These are phyloP conservation scores for Mastacembelus armatus DNA, from an alignment of 2,797 vertebrate genomes.

Conservation along the genomic window DNA sequence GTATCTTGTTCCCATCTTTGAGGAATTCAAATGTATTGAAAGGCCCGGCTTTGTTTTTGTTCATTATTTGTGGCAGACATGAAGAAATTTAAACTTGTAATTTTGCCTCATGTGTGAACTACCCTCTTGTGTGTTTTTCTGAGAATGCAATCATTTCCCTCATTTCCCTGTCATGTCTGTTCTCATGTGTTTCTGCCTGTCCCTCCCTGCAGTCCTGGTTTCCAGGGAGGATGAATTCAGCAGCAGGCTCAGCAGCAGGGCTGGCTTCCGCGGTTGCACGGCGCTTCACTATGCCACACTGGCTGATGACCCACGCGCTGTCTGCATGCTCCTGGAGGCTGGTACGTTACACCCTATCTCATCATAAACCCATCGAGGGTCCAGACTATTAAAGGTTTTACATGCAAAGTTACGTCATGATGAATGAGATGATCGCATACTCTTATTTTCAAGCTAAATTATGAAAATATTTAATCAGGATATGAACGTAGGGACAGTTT, in stretches of 20 bases:
- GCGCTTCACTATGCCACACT: conserved; percentile 94
- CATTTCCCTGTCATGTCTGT: neutral
- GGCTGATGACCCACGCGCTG: conserved; percentile 86
- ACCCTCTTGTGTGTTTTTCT: no score
- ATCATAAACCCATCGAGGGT: neutral
- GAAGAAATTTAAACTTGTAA: neutral
- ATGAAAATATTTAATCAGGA: neutral
- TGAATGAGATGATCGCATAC: neutral
- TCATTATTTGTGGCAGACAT: neutral
- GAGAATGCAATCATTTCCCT: neutral
- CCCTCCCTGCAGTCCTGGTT: conserved; percentile 87
- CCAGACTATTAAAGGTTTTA: neutral
- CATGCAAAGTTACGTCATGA: neutral
- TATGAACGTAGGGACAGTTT: neutral
- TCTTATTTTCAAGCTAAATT: neutral
- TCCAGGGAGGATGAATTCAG: conserved; percentile 96
- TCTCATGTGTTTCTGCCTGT: neutral
- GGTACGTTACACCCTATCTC: conserved; percentile 58
- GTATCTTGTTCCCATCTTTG: neutral
- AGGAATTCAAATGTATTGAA: neutral
- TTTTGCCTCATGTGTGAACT: no score
- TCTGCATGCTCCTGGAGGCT: conserved; percentile 87
- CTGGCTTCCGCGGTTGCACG: conserved; percentile 92
- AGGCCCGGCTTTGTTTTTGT: neutral
- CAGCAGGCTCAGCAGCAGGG: conserved; percentile 91